Evolutionary conservation across 1,140 invertebrate species (phyloP), one percentile per base, ranked within the genome.

Genomic region (Drosophila punjabiensis): DNA sequence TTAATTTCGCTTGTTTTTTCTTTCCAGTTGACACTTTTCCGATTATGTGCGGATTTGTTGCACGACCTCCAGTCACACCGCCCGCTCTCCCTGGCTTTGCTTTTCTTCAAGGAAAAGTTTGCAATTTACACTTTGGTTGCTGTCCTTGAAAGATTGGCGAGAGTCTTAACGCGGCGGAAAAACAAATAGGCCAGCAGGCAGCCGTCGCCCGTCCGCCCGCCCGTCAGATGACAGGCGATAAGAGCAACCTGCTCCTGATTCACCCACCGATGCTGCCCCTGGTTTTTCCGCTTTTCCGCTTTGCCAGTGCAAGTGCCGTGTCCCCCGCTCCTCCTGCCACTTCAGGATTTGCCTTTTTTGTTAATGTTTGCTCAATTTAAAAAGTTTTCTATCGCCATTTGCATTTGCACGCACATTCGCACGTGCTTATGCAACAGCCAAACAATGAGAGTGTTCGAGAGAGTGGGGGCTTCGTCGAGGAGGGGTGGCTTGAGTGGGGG

Each of bases 361-460:
- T 90, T 89, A 89, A 89, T 89, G 85, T 90, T 89, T 89, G 86
- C 85, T 89, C 85, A 89, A 89, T 89, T 89, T 89, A 90, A 88
- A 87, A 89, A 89, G 60, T 89, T 89, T 89, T 89, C 86, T 82
- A 89, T 90, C 82, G 82, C 85, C 82, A 89, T 89, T 89, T 90
- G 85, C 86, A 89, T 89, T 88, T 69, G 78, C 85, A 89, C 85
- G 85, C 85, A 88, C 85, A 84, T 88, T 90, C 86, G 85, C 85
- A 89, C 86, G 85, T 88, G 78, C 86, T 78, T 70, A 79, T 79
- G 76, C 77, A 79, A 77, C 63, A 67, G 68, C 77, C 65, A 79
- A 71, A 79, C 53, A 70, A 78, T 55, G 24, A 30, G 30, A 24
- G 30, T 39, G 53, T 52, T 24, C 24, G n/a, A 64, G 43, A 4